phyloP scores from a whole-genome alignment of 2,797 vertebrate genomes.

The Acanthurus tractus region DNA sequence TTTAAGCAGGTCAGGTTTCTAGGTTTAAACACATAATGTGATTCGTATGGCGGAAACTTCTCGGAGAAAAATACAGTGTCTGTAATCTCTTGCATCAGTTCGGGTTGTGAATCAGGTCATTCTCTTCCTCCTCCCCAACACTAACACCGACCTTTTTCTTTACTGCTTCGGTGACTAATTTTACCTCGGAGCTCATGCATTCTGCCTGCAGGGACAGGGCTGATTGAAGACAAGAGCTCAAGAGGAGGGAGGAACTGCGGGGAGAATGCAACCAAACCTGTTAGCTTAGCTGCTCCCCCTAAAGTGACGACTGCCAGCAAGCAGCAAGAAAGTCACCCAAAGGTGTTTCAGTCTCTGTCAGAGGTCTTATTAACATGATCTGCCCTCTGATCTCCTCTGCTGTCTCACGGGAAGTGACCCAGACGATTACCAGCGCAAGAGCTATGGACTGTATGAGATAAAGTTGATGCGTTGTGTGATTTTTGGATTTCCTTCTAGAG shows the following conservation, averaged over 20 bases:
- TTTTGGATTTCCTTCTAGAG: background rate
- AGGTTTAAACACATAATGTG: background rate
- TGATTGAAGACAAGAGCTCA: constrained; percentile 77
- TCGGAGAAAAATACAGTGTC: background rate
- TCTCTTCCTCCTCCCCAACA: constrained; percentile 28
- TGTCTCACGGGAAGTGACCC: constrained; percentile 11
- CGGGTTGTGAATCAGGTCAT: constrained; percentile 61
- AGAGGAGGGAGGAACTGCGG: constrained; percentile 64
- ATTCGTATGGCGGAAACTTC: constrained; percentile 20
- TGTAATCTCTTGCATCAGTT: constrained; percentile 38
- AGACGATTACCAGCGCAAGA: constrained; percentile 1
- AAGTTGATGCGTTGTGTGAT: too few species aligned
- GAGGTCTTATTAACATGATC: constrained; percentile 9
- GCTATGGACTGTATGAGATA: background rate
- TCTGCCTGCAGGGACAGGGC: constrained; percentile 71
- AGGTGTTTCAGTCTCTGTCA: constrained; percentile 50
- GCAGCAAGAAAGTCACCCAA: constrained; percentile 50
- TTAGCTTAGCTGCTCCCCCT: constrained; percentile 71
- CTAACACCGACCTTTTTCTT: constrained; percentile 49
- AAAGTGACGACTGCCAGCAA: constrained; percentile 50
- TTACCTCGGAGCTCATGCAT: constrained; percentile 53
- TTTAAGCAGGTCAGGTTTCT: background rate
- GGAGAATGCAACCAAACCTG: constrained; percentile 84
- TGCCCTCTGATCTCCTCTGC: constrained; percentile 8
- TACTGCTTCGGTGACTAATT: constrained; percentile 66